These are phyloP conservation scores for Corvus moneduloides DNA, from an alignment of 2,113 vertebrate genomes.

Conservation along the genomic window DNA sequence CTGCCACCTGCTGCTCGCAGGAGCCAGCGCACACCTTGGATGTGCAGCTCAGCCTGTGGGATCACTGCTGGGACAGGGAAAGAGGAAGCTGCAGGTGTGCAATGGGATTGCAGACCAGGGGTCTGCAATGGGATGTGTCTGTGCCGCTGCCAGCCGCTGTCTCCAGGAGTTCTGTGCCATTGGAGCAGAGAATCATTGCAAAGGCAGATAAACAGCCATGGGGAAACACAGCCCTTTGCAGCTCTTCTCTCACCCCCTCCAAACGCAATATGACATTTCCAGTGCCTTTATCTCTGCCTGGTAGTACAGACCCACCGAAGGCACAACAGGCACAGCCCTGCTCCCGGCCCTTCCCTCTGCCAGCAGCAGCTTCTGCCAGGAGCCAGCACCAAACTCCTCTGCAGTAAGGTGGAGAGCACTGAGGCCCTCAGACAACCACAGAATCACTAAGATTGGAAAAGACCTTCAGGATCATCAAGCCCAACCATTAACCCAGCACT, in stretches of 20 bases:
- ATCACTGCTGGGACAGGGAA: not conserved
- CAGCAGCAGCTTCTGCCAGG: not conserved
- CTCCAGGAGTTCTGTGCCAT: not conserved
- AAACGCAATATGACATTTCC: not conserved
- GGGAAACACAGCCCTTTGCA: not conserved
- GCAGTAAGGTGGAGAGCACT: not conserved
- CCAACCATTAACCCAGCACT: not conserved
- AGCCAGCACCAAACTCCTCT: not conserved
- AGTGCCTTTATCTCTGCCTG: not conserved
- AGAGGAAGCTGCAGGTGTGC: not conserved
- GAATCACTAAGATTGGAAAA: not conserved
- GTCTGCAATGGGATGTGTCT: not conserved
- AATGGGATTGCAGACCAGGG: not conserved
- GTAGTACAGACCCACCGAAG: not conserved
- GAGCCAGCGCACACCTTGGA: fast-evolving
- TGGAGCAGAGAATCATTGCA: not conserved
- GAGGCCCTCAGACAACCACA: not conserved
- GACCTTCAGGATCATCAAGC: not conserved
- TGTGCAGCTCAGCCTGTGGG: not conserved
- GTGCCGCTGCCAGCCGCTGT: not conserved
- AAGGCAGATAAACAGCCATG: not conserved
- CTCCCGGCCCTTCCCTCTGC: not conserved
- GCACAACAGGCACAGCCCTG: not conserved
- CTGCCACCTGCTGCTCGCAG: not conserved
- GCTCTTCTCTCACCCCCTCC: not conserved